Evolutionary conservation across 1,140 invertebrate species (phyloP).

Genomic region (Drosophila setifemur): DNA sequence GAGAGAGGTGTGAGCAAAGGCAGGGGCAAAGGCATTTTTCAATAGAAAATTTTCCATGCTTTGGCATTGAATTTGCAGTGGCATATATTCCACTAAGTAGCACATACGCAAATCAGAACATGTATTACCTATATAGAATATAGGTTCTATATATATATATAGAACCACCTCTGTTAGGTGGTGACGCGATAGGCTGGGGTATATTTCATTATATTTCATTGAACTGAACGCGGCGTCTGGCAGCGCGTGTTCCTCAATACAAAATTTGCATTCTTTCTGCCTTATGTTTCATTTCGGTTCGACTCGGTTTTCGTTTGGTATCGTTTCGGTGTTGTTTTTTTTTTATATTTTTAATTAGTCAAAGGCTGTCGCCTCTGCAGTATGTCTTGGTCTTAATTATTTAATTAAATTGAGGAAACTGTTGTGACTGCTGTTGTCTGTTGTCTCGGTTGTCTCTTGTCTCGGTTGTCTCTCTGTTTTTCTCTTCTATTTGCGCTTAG

Average conservation of each 20-base stretch:
- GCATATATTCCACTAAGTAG: conserved; percentile 33
- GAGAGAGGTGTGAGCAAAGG: conserved; percentile 3
- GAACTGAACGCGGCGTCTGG: conserved; percentile 23
- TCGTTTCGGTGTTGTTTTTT: background rate
- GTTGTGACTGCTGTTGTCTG: conserved; percentile 40
- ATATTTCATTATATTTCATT: conserved; percentile 34
- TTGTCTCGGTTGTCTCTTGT: conserved; percentile 15
- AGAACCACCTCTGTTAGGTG: conserved; percentile 26
- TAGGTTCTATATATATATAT: background rate
- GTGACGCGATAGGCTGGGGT: conserved; percentile 23
- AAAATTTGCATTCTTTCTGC: conserved; percentile 49
- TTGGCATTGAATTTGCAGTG: conserved; percentile 51
- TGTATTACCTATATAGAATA: background rate
- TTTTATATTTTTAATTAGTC: conserved; percentile 56
- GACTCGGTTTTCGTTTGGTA: too few species aligned
- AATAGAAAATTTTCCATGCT: conserved; percentile 45
- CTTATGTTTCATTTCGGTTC: conserved; percentile 17
- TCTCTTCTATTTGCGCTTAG: conserved; percentile 19
- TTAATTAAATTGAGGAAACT: conserved; percentile 75
- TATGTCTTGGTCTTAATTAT: conserved; percentile 58
- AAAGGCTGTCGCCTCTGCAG: conserved; percentile 35
- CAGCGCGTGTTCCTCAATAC: conserved; percentile 6
- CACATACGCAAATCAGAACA: conserved; percentile 25
- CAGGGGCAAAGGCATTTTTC: conserved; percentile 3
- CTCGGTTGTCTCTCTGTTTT: background rate